Percentiles rank a stretch among this genome's conserved stretches.
Conservation (phyloP, 1,140 invertebrate species). For the Brachionus manjavacas region DNA sequence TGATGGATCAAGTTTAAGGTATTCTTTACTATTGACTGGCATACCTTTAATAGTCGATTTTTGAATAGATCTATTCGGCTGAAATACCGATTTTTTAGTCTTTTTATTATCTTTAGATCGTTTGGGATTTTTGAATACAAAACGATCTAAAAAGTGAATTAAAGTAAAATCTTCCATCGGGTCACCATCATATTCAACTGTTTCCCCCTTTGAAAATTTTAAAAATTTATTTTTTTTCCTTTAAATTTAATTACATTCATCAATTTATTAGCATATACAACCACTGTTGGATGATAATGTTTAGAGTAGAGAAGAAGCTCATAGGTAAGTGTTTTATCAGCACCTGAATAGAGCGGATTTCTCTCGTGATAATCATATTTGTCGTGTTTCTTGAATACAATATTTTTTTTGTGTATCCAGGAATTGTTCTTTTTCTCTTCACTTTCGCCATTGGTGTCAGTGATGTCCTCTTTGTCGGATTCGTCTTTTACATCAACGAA, state of each 20-base stretch:
- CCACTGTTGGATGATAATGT: conserved; percentile 85
- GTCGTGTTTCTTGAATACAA: conserved; percentile 35
- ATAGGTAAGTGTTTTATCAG: conserved; percentile 64
- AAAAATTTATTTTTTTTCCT: conserved; percentile 4
- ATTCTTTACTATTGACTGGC: conserved; percentile 66
- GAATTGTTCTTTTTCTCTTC: not conserved
- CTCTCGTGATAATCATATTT: conserved; percentile 69
- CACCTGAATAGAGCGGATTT: conserved; percentile 77
- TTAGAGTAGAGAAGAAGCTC: conserved; percentile 68
- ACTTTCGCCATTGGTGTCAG: conserved; percentile 54
- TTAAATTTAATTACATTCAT: conserved; percentile 62
- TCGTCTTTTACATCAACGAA: conserved; percentile 49
- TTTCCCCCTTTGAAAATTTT: conserved; percentile 48
- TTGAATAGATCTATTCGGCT: not conserved
- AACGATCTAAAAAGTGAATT: conserved; percentile 83
- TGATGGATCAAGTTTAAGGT: conserved; percentile 65
- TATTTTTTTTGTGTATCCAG: conserved; percentile 42
- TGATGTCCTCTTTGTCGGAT: conserved; percentile 45
- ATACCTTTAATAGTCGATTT: conserved; percentile 61
- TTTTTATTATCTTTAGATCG: conserved; percentile 59
- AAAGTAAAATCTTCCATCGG: conserved; percentile 83
- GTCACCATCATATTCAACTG: conserved; percentile 79
- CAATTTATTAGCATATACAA: conserved; percentile 78
- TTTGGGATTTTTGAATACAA: conserved; percentile 93
- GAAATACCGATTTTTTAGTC: not conserved